Evolutionary conservation across 1,140 invertebrate species (phyloP).

Genomic region (Cotesia vestalis): DNA sequence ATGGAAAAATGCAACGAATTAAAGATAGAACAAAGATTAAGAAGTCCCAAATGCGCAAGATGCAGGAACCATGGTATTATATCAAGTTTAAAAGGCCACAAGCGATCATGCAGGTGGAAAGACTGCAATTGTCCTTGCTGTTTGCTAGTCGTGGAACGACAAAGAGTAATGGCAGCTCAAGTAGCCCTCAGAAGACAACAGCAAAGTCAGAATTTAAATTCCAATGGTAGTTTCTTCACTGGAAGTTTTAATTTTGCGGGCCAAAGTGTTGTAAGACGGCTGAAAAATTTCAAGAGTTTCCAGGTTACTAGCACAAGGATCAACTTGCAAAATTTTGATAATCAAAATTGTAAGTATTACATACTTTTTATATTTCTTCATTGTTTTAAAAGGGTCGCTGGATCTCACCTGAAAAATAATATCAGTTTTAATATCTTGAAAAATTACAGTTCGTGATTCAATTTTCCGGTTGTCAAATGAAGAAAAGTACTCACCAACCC

Average conservation of each 20-base stretch:
- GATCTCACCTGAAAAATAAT: too few species aligned
- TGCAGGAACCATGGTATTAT: slow-evolving; percentile 91
- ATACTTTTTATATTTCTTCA: neutral
- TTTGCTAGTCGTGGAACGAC: slow-evolving; percentile 85
- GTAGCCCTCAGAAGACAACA: slow-evolving; percentile 73
- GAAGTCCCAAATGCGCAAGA: slow-evolving; percentile 88
- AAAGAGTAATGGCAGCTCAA: slow-evolving; percentile 87
- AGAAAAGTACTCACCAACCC: slow-evolving; percentile 41
- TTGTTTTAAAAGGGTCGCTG: too few species aligned
- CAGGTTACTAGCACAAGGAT: neutral
- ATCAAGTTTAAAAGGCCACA: slow-evolving; percentile 88
- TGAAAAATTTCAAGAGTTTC: too few species aligned
- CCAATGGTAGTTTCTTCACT: slow-evolving; percentile 3
- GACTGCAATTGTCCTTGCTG: slow-evolving; percentile 87
- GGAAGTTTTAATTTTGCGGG: slow-evolving; percentile 1
- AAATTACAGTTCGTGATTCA: neutral
- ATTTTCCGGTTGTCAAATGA: too few species aligned
- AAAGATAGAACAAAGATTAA: slow-evolving; percentile 55
- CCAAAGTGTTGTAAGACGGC: slow-evolving; percentile 24
- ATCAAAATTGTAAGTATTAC: neutral
- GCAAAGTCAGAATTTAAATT: slow-evolving; percentile 64
- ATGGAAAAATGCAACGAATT: slow-evolving; percentile 2
- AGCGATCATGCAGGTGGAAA: slow-evolving; percentile 79
- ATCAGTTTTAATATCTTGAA: too few species aligned
- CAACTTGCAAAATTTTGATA: slow-evolving; percentile 28